Conservation (phyloP, 2,888 invertebrate species). For the Dermolepida albohirtum region DNA sequence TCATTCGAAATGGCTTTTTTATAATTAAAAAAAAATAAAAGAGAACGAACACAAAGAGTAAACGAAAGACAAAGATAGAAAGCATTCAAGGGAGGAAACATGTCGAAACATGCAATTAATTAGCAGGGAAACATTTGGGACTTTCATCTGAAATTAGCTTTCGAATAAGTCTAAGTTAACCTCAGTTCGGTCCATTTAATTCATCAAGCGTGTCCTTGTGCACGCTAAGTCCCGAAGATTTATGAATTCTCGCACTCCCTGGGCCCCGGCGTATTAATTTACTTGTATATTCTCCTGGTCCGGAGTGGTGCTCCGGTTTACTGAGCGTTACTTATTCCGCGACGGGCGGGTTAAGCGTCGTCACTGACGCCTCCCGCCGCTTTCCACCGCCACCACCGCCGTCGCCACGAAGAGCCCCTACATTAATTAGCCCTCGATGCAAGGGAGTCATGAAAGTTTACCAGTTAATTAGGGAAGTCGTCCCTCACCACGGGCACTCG, state of each 20-base stretch:
- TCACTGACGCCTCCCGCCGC: constrained; percentile 36
- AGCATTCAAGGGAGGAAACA: constrained; percentile 18
- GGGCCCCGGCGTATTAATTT: constrained; percentile 55
- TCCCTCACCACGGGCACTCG: constrained; percentile 51
- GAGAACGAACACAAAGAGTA: not conserved
- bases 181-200: constrained; percentile 52
- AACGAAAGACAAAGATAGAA: constrained; percentile 2
- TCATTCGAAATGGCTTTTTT: no score
- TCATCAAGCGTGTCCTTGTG: constrained; percentile 48
- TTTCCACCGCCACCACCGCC: constrained; percentile 27
- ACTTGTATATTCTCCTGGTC: constrained; percentile 48
- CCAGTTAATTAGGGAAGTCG: constrained; percentile 66
- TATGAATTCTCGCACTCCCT: constrained; percentile 59
- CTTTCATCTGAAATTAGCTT: constrained; percentile 50
- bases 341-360: constrained; percentile 52
- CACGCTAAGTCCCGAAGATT: constrained; percentile 57
- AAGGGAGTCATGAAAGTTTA: constrained; percentile 66
- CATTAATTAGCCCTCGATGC: constrained; percentile 66
- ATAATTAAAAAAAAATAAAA: constrained; percentile 2
- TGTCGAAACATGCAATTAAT: constrained; percentile 49
- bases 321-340: constrained; percentile 47
- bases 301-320: constrained; percentile 33
- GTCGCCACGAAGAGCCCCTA: constrained; percentile 49
- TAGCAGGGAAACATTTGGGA: constrained; percentile 43
- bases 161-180: constrained; percentile 50